These are phyloP conservation scores for Galerucella calmariensis DNA, from an alignment of 2,888 invertebrate genomes.

Conservation along the genomic window DNA sequence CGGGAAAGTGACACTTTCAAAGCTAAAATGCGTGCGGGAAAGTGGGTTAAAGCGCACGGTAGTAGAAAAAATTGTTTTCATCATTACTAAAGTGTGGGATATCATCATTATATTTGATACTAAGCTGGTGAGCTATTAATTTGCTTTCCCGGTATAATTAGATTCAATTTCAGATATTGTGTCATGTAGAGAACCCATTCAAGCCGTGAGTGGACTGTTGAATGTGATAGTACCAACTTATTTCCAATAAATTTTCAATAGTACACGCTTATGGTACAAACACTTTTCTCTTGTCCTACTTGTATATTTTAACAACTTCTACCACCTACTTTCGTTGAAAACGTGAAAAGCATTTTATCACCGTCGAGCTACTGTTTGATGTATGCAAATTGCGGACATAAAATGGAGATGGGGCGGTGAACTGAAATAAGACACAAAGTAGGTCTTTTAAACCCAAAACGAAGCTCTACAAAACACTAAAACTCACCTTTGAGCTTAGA, in stretches of 20 bases:
- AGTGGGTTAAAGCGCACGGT: too few species aligned
- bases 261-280: neutral
- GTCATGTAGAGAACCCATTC: too few species aligned
- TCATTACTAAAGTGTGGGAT: neutral
- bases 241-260: too few species aligned
- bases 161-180: too few species aligned
- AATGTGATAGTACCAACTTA: too few species aligned
- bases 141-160: neutral
- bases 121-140: neutral
- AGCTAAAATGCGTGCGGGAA: too few species aligned
- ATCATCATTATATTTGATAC: neutral
- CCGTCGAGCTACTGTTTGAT: neutral
- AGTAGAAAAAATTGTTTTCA: neutral
- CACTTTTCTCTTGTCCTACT: neutral
- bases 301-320: neutral
- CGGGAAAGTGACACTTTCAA: too few species aligned
- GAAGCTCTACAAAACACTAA: neutral
- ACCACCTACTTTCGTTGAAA: neutral
- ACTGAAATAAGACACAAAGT: neutral
- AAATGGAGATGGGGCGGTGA: neutral
- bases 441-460: neutral
- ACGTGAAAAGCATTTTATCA: neutral
- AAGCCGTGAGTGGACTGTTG: too few species aligned
- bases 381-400: constrained; percentile 4
- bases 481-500: neutral